These are phyloP conservation scores for Columba guinea DNA, from an alignment of 2,797 vertebrate species.

Conservation along the genomic window DNA sequence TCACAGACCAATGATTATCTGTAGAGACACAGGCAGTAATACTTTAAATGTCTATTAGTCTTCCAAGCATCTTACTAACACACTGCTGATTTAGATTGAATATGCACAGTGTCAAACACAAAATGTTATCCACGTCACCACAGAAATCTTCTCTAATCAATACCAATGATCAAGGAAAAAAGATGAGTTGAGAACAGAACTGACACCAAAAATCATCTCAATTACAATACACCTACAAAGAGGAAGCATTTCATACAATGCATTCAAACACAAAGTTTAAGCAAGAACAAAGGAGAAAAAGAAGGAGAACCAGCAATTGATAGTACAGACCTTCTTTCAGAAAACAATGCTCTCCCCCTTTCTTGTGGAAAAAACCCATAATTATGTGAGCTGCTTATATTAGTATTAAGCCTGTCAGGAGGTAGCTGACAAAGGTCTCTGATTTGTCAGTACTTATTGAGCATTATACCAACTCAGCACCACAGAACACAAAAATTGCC, in stretches of 20 bases:
- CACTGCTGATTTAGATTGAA: neutral
- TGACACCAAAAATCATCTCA: neutral
- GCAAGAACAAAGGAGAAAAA: neutral
- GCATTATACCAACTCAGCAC: conserved; percentile 7
- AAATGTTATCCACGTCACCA: neutral
- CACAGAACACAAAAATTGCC: conserved; percentile 11
- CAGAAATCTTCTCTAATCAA: neutral
- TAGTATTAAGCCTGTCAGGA: neutral
- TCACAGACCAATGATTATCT: neutral
- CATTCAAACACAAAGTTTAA: neutral
- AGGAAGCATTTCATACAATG: neutral
- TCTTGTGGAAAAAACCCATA: neutral
- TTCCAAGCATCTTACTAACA: neutral
- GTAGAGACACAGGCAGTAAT: neutral
- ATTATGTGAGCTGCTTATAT: neutral
- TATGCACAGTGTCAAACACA: neutral
- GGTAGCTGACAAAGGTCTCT: neutral
- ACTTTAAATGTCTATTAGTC: neutral
- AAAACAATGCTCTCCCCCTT: neutral
- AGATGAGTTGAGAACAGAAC: neutral
- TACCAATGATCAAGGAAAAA: neutral
- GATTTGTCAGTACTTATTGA: conserved; percentile 8
- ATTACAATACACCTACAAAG: neutral
- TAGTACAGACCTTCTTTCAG: neutral
- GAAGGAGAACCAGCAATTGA: neutral